These are phyloP conservation scores for Halcyon senegalensis DNA, from an alignment of 2,113 vertebrate genomes.

Conservation along the genomic window DNA sequence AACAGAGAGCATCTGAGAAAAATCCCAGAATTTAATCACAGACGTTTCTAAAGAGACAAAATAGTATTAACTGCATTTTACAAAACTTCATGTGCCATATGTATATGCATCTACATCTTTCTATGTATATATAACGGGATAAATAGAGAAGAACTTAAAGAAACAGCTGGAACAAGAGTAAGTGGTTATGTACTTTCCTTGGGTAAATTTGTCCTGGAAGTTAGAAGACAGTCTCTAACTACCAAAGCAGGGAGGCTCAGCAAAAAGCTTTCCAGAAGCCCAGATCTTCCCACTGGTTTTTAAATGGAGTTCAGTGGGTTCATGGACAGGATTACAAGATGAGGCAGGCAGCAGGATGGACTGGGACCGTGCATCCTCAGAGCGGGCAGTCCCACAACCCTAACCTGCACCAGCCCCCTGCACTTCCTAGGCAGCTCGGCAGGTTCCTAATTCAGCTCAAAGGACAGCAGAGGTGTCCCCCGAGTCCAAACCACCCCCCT, in stretches of 20 bases:
- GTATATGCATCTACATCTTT: too few species aligned
- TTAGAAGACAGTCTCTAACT: not conserved
- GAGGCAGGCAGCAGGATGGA: not conserved
- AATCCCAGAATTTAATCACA: not conserved
- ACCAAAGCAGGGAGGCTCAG: not conserved
- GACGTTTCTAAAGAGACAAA: not conserved
- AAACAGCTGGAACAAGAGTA: not conserved
- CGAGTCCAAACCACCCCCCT: not conserved
- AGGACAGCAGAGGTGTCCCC: not conserved
- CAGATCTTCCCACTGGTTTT: not conserved
- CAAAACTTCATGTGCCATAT: not conserved
- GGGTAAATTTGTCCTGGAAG: not conserved
- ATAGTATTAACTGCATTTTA: not conserved
- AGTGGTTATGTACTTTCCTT: not conserved
- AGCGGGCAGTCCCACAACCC: not conserved
- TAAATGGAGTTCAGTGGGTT: not conserved
- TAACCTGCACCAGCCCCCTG: too few species aligned
- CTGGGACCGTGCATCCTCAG: accelerated
- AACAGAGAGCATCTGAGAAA: constrained; percentile 6
- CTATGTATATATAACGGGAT: not conserved
- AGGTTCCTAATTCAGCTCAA: not conserved
- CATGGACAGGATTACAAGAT: not conserved
- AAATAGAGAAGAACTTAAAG: not conserved
- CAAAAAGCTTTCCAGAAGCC: not conserved
- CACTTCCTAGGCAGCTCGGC: not conserved